Base-by-base conservation (phyloP, 2,797 vertebrate species). In the Bradypus variegatus region DNA sequence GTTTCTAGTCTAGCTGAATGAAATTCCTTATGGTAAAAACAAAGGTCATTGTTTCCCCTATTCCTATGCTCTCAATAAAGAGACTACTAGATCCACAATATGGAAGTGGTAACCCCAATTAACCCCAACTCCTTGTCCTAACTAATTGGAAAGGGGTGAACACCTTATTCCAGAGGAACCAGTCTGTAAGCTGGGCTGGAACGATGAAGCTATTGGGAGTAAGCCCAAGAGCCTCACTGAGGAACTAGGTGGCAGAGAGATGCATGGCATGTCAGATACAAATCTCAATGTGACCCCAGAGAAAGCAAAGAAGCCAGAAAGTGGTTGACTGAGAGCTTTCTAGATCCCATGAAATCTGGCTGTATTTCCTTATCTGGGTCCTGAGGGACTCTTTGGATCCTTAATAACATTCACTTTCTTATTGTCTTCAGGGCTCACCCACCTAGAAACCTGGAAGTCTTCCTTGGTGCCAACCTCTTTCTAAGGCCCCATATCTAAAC, bases 161-260 rank as follows among this genome's bases (percentile, higher is more conserved):
- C 18, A 16, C 31, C 31, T 53, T 2, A 1, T 41, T 6, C 9
- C n/a, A 41, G 45, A 62, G 27, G 45, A 48, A 14, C 29, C 29
- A 2, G 12, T 72, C 55, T 25, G 55, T 31, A 64, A 73, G 27
- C 19, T 33, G 70, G 58, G 36, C 3, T 6, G 45, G 45, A 19
- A 27, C 14, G 11, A 2, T 0, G 13, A 5, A 6, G 11, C 5
- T 27, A 45, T 67, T 5, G 15, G 80, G 27, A 62, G 55, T 2
- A 31, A 50, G 36, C 25, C 25, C 33, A 31, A 36, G 41, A 64
- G 5, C 10, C 38, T 3, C 25, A 19, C 41, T 1, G 29, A 31
- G 55, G 53, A 62, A 11, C 25, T 33, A 36, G 18, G 5, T 64
- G 45, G 19, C 31, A 18, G 48, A 27, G 45, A 82, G 70, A 50